Evolutionary conservation across 2,888 invertebrate genomes (phyloP).

Genomic region (Alviniconcha strummeri): DNA sequence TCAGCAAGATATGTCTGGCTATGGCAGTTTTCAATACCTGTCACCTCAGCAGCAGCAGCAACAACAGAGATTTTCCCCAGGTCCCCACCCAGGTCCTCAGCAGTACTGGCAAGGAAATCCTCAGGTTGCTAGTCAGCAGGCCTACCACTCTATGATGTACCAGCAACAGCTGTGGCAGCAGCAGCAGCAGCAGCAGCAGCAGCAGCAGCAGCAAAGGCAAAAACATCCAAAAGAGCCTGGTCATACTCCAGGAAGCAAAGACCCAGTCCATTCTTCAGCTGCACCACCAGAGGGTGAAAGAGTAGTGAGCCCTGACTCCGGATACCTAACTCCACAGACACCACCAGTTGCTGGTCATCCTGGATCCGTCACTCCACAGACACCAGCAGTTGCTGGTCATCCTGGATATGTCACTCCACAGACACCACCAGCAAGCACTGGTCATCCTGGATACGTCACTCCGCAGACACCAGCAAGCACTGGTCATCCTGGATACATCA

Average conservation of each 20-base stretch:
- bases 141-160: not conserved
- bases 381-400: too few relatives aligned
- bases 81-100: not conserved
- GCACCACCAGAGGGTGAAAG: not conserved
- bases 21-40: not conserved
- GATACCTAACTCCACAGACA: not conserved
- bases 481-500: too few relatives aligned
- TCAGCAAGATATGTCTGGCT: not conserved
- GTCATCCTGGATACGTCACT: too few relatives aligned
- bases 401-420: too few relatives aligned
- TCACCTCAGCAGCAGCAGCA: slow-evolving; percentile 1
- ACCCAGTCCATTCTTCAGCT: not conserved
- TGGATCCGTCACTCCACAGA: too few relatives aligned
- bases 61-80: not conserved
- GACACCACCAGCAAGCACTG: too few relatives aligned
- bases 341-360: not conserved
- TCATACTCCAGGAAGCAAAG: not conserved
- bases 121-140: not conserved
- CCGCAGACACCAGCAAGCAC: too few relatives aligned
- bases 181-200: too few relatives aligned
- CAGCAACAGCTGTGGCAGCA: not conserved
- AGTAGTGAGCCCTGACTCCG: not conserved
- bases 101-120: not conserved
- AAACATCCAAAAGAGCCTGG: too few relatives aligned
- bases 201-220: too few relatives aligned